phyloP scores from a whole-genome alignment of 2,797 vertebrate genomes.

The Poeciliopsis infans region DNA sequence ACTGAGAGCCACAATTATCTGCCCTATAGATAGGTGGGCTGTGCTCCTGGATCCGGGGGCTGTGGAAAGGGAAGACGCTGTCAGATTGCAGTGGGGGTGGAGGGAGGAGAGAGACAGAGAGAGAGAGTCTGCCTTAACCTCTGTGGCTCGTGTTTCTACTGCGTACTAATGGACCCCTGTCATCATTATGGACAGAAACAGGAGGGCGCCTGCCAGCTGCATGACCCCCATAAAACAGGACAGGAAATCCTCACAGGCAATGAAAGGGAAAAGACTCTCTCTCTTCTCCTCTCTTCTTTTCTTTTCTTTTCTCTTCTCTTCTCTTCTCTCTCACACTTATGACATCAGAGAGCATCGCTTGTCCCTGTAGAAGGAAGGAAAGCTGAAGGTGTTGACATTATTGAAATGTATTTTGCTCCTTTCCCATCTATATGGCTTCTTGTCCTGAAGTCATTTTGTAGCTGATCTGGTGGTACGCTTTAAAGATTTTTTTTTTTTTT shows the following conservation, averaged over 20 bases:
- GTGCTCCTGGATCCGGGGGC: conserved; percentile 43
- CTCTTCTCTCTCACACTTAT: conserved; percentile 32
- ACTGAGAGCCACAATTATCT: conserved; percentile 69
- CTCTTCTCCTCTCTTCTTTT: conserved; percentile 3
- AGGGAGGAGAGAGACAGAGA: conserved; percentile 28
- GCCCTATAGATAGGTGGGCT: conserved; percentile 66
- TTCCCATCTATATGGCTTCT: neutral
- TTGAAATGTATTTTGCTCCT: neutral
- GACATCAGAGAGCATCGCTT: conserved; percentile 17
- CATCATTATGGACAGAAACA: conserved; percentile 83
- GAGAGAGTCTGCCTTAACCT: conserved; percentile 69
- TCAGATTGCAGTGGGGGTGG: conserved; percentile 36
- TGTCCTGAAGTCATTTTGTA: neutral
- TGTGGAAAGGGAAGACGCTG: conserved; percentile 72
- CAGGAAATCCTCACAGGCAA: conserved; percentile 80
- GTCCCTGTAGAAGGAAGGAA: conserved; percentile 2
- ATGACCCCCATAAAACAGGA: conserved; percentile 82
- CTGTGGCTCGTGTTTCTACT: conserved; percentile 78
- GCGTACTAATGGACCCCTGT: conserved; percentile 81
- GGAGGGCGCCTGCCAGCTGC: conserved; percentile 83
- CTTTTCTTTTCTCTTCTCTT: neutral
- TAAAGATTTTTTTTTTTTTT: neutral
- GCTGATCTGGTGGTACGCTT: neutral
- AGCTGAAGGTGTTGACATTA: conserved; percentile 10
- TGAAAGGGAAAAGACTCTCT: conserved; percentile 67